These are phyloP conservation scores for Zygothrica quintamaculata DNA, from an alignment of 2,888 invertebrate genomes.

Conservation along the genomic window DNA sequence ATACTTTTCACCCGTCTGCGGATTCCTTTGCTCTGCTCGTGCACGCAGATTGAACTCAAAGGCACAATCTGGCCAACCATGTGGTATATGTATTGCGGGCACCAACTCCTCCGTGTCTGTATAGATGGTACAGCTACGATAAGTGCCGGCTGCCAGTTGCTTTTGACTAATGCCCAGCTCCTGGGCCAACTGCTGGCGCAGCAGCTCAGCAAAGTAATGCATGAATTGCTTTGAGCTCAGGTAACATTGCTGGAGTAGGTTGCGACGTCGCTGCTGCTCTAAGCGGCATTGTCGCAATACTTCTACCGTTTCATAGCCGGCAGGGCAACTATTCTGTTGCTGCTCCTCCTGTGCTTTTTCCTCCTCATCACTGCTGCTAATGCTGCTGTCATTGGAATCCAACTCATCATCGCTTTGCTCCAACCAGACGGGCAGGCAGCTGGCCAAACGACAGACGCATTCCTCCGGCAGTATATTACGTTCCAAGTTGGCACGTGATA, in stretches of 20 bases:
- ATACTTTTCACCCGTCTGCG: slow-evolving; percentile 86
- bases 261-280: slow-evolving; percentile 65
- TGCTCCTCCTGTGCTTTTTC: slow-evolving; percentile 43
- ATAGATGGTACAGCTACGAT: slow-evolving; percentile 89
- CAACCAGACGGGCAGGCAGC: slow-evolving; percentile 69
- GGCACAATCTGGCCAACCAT: slow-evolving; percentile 89
- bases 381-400: slow-evolving; percentile 40
- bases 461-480: slow-evolving; percentile 78
- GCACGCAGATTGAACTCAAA: slow-evolving; percentile 88
- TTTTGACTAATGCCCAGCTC: slow-evolving; percentile 86
- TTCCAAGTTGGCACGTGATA: slow-evolving; percentile 50
- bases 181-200: slow-evolving; percentile 87
- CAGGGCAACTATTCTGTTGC: slow-evolving; percentile 7
- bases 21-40: slow-evolving; percentile 86
- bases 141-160: slow-evolving; percentile 86
- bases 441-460: slow-evolving; percentile 77
- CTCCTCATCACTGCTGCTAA: slow-evolving; percentile 22
- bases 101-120: slow-evolving; percentile 88
- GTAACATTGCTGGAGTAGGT: slow-evolving; percentile 75
- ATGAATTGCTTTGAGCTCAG: slow-evolving; percentile 89
- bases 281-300: slow-evolving; percentile 65
- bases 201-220: slow-evolving; percentile 88
- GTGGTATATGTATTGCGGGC: slow-evolving; percentile 87
- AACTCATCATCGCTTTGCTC: slow-evolving; percentile 58
- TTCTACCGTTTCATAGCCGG: slow-evolving; percentile 73